A percentile compares a stretch with the other conserved stretches of the same genome.
These are phyloP conservation scores for Hipparchia semele DNA, from an alignment of 2,888 invertebrate genomes.

Conservation along the genomic window DNA sequence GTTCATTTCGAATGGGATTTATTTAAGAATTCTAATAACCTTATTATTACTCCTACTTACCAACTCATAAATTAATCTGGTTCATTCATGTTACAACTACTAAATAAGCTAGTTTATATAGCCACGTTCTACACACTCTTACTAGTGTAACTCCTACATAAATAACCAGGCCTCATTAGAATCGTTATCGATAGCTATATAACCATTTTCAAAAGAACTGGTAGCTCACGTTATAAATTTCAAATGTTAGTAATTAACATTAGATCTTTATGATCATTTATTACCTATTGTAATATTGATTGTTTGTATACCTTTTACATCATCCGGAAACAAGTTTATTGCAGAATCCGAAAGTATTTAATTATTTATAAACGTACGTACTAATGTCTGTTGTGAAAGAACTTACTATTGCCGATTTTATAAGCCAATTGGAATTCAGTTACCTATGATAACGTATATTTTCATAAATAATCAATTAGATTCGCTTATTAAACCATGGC, in stretches of 20 bases:
- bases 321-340: no score
- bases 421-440: conserved; percentile 1
- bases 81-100: background rate
- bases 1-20: conserved; percentile 1
- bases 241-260: no score
- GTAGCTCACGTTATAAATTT: no score
- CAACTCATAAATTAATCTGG: background rate
- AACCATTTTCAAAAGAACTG: no score
- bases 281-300: no score
- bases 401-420: background rate
- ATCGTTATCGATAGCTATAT: no score
- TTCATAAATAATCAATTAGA: conserved; percentile 19
- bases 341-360: no score
- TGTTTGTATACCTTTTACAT: no score
- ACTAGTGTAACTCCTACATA: background rate
- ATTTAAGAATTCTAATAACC: background rate
- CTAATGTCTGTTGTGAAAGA: no score
- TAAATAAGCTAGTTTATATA: background rate
- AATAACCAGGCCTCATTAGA: no score
- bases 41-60: background rate
- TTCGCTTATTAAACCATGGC: conserved; percentile 24
- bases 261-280: no score
- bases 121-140: background rate
- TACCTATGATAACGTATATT: background rate
- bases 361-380: no score